A percentile compares a stretch with the other conserved stretches of the same genome.
Conservation (phyloP, 1,140 invertebrate species). For the Scaptomyza montana region DNA sequence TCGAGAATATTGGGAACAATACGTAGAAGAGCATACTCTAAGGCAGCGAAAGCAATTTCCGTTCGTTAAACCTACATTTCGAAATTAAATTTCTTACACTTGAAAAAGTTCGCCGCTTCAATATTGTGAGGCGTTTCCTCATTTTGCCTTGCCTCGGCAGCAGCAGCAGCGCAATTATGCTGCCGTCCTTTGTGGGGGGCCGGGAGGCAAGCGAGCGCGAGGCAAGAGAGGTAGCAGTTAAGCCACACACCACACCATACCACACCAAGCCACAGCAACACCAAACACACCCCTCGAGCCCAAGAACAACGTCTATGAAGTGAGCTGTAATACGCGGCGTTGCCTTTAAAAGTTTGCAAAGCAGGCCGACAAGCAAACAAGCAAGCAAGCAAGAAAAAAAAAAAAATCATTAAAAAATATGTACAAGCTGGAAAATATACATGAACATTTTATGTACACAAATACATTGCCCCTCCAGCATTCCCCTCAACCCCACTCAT, state of each 20-base stretch:
- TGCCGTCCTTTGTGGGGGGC: slow-evolving; percentile 24
- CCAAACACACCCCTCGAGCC: not conserved
- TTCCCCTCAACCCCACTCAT: slow-evolving; percentile 61
- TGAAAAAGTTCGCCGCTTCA: slow-evolving; percentile 75
- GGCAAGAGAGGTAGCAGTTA: slow-evolving; percentile 21
- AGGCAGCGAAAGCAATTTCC: slow-evolving; percentile 78
- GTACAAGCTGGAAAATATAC: slow-evolving; percentile 72
- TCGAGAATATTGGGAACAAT: slow-evolving; percentile 23
- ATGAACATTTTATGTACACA: slow-evolving; percentile 74
- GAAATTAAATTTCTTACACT: slow-evolving; percentile 82
- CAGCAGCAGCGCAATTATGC: slow-evolving; percentile 61
- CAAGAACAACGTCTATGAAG: slow-evolving; percentile 21
- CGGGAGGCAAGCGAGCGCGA: not conserved
- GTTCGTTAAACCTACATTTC: slow-evolving; percentile 82
- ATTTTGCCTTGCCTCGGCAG: slow-evolving; percentile 52
- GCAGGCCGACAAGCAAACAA: slow-evolving; percentile 17
- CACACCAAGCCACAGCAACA: slow-evolving; percentile 6
- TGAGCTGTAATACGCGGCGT: slow-evolving; percentile 60
- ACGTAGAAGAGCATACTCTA: slow-evolving; percentile 50
- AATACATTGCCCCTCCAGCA: slow-evolving; percentile 45
- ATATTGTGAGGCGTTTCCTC: slow-evolving; percentile 66
- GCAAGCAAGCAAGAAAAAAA: slow-evolving; percentile 1
- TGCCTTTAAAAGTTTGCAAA: slow-evolving; percentile 44
- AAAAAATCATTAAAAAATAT: slow-evolving; percentile 68
- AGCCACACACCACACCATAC: slow-evolving; percentile 22